phyloP scores from a whole-genome alignment of 2,797 vertebrate genomes.

The Melanotaenia nigrans region DNA sequence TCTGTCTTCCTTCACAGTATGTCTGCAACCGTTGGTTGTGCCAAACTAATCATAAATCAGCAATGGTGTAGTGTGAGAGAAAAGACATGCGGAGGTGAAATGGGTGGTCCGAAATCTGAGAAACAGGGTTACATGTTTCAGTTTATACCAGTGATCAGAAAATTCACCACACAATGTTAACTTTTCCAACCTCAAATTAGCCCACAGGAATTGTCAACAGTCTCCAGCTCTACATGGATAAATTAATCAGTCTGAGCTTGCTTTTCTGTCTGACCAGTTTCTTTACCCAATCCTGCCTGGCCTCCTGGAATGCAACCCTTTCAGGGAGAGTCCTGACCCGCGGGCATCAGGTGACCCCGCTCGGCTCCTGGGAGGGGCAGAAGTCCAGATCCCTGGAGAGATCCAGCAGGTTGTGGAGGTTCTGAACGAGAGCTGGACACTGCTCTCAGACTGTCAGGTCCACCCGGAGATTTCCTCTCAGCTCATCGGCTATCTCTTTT shows the following conservation, averaged over 20 bases:
- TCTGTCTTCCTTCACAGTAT: slow-evolving; percentile 14
- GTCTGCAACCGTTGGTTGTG: background rate
- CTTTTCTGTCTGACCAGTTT: slow-evolving; percentile 63
- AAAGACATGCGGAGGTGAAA: slow-evolving; percentile 11
- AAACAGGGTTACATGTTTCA: slow-evolving; percentile 41
- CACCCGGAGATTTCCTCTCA: slow-evolving; percentile 82
- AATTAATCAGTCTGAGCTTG: slow-evolving; percentile 33
- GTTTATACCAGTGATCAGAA: slow-evolving; percentile 54
- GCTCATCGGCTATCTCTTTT: slow-evolving; percentile 85
- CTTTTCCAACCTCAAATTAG: slow-evolving; percentile 66
- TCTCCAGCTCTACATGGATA: slow-evolving; percentile 31
- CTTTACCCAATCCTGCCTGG: slow-evolving; percentile 81
- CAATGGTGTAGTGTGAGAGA: slow-evolving; percentile 22
- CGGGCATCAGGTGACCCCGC: slow-evolving; percentile 32
- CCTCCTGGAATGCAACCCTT: slow-evolving; percentile 82
- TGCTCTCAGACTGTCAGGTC: slow-evolving; percentile 75
- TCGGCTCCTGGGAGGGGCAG: slow-evolving; percentile 45
- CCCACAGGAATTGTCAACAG: slow-evolving; percentile 62
- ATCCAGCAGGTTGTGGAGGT: slow-evolving; percentile 75
- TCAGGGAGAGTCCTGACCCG: slow-evolving; percentile 62
- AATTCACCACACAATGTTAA: slow-evolving; percentile 43
- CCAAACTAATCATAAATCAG: slow-evolving; percentile 34
- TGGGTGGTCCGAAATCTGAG: slow-evolving; percentile 68
- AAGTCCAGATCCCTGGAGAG: slow-evolving; percentile 65
- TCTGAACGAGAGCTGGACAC: slow-evolving; percentile 68